A percentile compares a stretch with the other conserved stretches of the same genome.
These are phyloP conservation scores for Amia ocellicauda DNA, from an alignment of 2,113 vertebrate genomes.

Conservation along the genomic window DNA sequence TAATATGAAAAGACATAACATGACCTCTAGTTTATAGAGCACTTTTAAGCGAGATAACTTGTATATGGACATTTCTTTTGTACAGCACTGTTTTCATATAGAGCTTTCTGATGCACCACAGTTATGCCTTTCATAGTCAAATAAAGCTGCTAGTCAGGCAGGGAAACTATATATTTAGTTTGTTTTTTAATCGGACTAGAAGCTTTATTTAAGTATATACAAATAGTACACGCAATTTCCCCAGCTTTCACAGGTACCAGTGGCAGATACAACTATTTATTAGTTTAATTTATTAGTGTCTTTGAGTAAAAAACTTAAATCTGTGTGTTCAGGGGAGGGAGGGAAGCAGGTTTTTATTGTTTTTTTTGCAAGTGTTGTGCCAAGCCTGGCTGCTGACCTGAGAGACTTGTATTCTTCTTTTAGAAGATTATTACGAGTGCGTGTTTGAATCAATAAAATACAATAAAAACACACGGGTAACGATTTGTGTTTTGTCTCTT, in stretches of 20 bases:
- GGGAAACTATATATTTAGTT: constrained; percentile 12
- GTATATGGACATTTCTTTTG: constrained; percentile 27
- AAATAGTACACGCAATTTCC: constrained; percentile 11
- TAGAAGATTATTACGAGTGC: constrained; percentile 21
- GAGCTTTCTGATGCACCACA: not conserved
- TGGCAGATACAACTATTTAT: constrained; percentile 31
- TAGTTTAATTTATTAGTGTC: constrained; percentile 33
- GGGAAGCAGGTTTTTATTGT: constrained; percentile 2
- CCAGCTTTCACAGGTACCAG: constrained; percentile 26
- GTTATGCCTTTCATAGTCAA: constrained; percentile 3
- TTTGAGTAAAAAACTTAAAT: constrained; percentile 35
- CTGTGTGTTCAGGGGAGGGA: constrained; percentile 25
- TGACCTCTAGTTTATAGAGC: constrained; percentile 25
- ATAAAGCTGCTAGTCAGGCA: not conserved
- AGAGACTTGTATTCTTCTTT: constrained; percentile 11
- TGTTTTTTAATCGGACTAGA: constrained; percentile 25
- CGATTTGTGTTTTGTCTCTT: not conserved
- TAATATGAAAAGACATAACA: constrained; percentile 6
- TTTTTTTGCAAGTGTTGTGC: constrained; percentile 17
- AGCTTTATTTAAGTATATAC: constrained; percentile 17
- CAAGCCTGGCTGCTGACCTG: constrained; percentile 10
- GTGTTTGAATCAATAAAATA: constrained; percentile 48
- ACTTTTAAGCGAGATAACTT: not conserved
- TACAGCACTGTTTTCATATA: constrained; percentile 7
- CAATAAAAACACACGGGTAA: constrained; percentile 24